phyloP scores from a whole-genome alignment of 2,888 invertebrate species.

The Harpagoxenus sublaevis region DNA sequence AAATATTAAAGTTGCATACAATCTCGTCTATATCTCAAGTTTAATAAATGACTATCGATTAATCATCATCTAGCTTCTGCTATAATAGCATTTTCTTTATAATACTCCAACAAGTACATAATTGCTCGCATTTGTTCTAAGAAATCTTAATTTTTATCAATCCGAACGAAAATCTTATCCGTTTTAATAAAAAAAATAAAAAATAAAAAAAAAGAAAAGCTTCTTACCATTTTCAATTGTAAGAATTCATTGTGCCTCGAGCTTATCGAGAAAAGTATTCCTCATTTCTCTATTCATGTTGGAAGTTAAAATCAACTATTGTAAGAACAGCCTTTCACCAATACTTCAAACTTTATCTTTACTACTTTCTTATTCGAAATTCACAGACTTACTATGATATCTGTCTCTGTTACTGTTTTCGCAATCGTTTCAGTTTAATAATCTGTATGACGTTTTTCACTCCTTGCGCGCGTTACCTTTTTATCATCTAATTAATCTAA shows the following conservation, averaged over 20 bases:
- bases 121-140: background rate
- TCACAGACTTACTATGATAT: background rate
- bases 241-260: conserved; percentile 31
- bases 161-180: background rate
- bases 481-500: conserved; percentile 9
- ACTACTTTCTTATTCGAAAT: conserved; percentile 15
- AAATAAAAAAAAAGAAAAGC: background rate
- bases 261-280: conserved; percentile 21
- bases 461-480: background rate
- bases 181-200: background rate
- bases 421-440: background rate
- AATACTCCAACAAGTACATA: background rate
- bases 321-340: conserved; percentile 28
- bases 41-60: background rate
- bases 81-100: background rate
- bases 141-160: conserved; percentile 21
- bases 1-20: background rate
- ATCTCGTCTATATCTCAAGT: background rate
- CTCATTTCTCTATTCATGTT: conserved; percentile 21
- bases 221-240: background rate
- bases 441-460: background rate
- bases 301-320: conserved; percentile 38
- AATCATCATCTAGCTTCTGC: background rate
- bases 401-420: background rate
- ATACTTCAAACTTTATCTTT: conserved; percentile 28